phyloP scores from a whole-genome alignment of 2,113 vertebrate species.

The Nestor notabilis region DNA sequence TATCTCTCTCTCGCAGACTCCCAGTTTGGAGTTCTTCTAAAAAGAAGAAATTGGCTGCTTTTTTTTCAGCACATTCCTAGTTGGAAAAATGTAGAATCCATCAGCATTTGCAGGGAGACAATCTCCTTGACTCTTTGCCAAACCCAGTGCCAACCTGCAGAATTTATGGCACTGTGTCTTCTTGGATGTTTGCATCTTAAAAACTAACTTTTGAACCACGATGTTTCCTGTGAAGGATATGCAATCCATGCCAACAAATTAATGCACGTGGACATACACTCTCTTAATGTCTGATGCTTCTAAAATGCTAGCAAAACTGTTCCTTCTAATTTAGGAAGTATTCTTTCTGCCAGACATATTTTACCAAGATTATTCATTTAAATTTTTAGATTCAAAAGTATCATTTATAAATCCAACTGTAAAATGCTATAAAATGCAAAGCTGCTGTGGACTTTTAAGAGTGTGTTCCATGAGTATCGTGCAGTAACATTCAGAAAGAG shows the following conservation, averaged over 20 bases:
- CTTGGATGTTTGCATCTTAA: not conserved
- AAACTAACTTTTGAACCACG: not conserved
- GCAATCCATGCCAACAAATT: not conserved
- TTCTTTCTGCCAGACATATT: not conserved
- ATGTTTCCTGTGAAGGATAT: not conserved
- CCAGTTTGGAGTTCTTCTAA: constrained; percentile 83
- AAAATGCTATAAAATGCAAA: not conserved
- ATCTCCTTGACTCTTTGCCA: constrained; percentile 70
- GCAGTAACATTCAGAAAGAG: not conserved
- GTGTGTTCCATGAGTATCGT: not conserved
- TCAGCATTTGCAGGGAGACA: constrained; percentile 62
- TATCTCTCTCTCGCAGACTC: constrained; percentile 85
- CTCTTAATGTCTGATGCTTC: not conserved
- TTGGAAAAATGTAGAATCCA: constrained; percentile 63
- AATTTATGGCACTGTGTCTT: not conserved
- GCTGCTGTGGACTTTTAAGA: not conserved
- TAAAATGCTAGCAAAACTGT: not conserved
- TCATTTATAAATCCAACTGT: not conserved
- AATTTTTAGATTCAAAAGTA: not conserved
- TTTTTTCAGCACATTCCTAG: constrained; percentile 75
- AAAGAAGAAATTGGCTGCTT: constrained; percentile 77
- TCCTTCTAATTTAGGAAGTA: not conserved
- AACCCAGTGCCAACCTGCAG: constrained; percentile 11
- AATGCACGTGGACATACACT: not conserved
- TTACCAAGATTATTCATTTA: not conserved